Evolutionary conservation across 2,888 invertebrate genomes (phyloP), one percentile per base, ranked within the genome.

Genomic region (Melanophora roralis): DNA sequence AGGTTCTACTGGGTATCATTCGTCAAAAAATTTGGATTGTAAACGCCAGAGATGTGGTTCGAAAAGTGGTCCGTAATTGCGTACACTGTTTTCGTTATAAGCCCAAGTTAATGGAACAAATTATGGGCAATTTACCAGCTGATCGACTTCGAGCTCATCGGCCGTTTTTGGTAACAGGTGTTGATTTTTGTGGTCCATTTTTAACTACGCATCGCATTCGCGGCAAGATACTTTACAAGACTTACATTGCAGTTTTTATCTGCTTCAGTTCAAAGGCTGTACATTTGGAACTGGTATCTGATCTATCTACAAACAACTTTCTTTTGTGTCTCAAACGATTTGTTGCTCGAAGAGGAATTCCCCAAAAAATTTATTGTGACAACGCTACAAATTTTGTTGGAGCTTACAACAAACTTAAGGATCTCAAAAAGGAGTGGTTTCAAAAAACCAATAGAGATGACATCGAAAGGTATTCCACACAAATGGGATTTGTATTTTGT

Each of bases 11-110:
- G 8, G 67, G 72, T 12, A 45, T 81, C 3, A 36, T 82, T 6
- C 80, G 81, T 8, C 65, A 81, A 53, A 62, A 65, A 19, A n/a
- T 77, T 21, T 78, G 79, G 65, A 36, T 72, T n/a, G 19, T 76
- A 1, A 73, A 73, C 14, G 73, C 64, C 1, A 38, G 62, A 55
- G 55, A 49, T 67, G 62, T 69, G 23, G 76, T 60, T 36, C 16
- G 71, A 6, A 55, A 73, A n/a, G 60, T 71, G 1, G 67, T 83
- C 0, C 55, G 74, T 9, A 21, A 60, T 12, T 82, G 76, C n/a
- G 14, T n/a, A n/a, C 14, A 19, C 4, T 53, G 34, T 16, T 36
- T 51, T 51, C 51, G 27, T 14, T 51, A 27, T 8, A 51, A 27
- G 51, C 27, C 51, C 6, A 51, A 51, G 14, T 14, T 51, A 34